A percentile compares a stretch with the other conserved stretches of the same genome.
Evolutionary conservation across 1,140 invertebrate genomes (phyloP).

Genomic region (Halesus radiatus): DNA sequence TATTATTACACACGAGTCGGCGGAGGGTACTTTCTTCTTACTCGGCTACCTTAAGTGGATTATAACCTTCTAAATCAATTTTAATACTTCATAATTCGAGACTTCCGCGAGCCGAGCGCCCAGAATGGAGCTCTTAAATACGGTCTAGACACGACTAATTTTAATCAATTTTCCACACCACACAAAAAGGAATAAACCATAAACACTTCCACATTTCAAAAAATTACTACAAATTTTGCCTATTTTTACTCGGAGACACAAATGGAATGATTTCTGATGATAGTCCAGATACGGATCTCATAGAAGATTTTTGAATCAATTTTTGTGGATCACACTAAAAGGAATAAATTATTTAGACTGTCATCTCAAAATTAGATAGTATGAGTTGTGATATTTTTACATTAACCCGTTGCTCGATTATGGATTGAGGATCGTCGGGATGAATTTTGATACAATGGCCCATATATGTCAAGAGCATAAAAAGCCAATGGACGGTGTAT

Average conservation of each 20-base stretch:
- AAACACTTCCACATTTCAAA: not conserved
- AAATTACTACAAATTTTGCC: no score
- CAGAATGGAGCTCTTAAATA: conserved; percentile 27
- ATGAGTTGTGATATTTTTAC: not conserved
- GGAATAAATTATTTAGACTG: not conserved
- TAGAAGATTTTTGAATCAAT: not conserved
- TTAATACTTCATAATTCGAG: conserved; percentile 57
- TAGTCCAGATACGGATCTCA: not conserved
- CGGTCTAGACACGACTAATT: conserved; percentile 3
- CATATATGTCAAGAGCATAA: conserved; percentile 2
- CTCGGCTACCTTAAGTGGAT: conserved; percentile 51
- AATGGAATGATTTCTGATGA: no score
- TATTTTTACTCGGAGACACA: no score
- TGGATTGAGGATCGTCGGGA: no score
- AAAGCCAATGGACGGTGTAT: not conserved
- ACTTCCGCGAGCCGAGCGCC: conserved; percentile 48
- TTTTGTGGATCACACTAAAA: not conserved
- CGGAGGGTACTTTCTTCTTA: conserved; percentile 47
- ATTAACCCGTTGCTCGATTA: not conserved
- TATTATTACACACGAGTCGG: not conserved
- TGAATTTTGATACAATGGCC: not conserved
- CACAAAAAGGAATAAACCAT: not conserved
- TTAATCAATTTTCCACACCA: not conserved
- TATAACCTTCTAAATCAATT: conserved; percentile 58
- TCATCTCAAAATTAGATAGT: not conserved